Percentiles rank a stretch among this genome's conserved stretches.
These are phyloP conservation scores for Mugil cephalus DNA, from an alignment of 2,113 vertebrate species.

Conservation along the genomic window DNA sequence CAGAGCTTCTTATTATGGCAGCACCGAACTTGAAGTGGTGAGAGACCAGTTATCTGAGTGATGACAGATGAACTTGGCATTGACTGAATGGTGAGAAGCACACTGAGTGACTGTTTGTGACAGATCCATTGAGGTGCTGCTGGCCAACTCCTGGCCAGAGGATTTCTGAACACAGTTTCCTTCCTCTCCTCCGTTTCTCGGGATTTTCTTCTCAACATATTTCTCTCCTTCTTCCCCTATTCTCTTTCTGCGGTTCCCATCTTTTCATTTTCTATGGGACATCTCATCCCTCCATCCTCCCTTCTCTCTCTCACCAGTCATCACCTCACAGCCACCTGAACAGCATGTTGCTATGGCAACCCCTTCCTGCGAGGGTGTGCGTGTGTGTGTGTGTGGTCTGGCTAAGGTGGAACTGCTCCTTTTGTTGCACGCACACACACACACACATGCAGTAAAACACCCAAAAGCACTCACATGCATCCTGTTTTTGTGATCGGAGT, in stretches of 20 bases:
- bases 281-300: conserved; percentile 27
- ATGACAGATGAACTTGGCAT: conserved; percentile 27
- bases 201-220: neutral
- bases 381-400: conserved; percentile 54
- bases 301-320: conserved; percentile 33
- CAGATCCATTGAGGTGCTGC: conserved; percentile 17
- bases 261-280: neutral
- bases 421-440: conserved; percentile 6
- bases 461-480: conserved; percentile 23
- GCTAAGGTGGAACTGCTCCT: conserved; percentile 39
- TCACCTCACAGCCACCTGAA: conserved; percentile 68
- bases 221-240: neutral
- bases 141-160: neutral
- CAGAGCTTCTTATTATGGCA: neutral
- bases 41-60: conserved; percentile 31
- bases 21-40: conserved; percentile 28
- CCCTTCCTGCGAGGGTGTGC: conserved; percentile 35
- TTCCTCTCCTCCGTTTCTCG: neutral
- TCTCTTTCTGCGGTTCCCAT: neutral
- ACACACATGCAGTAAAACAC: conserved; percentile 3
- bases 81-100: conserved; percentile 31
- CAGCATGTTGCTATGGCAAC: conserved; percentile 68
- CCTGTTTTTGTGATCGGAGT: conserved; percentile 63
- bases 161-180: conserved; percentile 3
- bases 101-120: conserved; percentile 39